Base-by-base conservation (phyloP, 2,888 invertebrate genomes). In the Gymnocheta viridis region DNA sequence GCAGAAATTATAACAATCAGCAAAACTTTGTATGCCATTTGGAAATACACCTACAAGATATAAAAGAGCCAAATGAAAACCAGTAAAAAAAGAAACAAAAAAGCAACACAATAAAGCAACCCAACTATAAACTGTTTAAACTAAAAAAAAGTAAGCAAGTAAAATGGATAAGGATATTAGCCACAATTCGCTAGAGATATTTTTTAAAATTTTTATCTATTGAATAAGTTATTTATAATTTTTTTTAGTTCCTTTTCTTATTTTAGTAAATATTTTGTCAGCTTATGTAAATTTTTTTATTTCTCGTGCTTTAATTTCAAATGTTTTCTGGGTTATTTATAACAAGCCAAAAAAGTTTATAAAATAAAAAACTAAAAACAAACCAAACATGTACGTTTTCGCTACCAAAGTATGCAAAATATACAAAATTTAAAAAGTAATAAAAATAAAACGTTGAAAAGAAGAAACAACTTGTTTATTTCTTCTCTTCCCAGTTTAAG, bases 21-120 rank as follows among this genome's bases (percentile, higher is more conserved):
- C 12, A 44, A 69, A 78, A 82, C 51, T 78, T 81, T 74, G 64
- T 74, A 69, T 74, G 73, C 62, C 78, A 38, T 78, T 78, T 82
- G 67, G 54, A 67, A 82, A 32, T 47, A 69, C 78, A 78, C 60
- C 77, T 67, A 47, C 58, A 73, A 72, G 66, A 56, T 67, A 44
- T 35, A 38, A 19, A 47, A 56, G 12, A 56, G 56, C 44, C 9
- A 49, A 41, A 74, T 51, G 41, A 19, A 29, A 70, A 73, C 4
- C 0, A 47, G n/a, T 32, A 22, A 12, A 17, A 24, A 24, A 1
- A 9, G 9, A 35, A 35, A n/a, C 44, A 44, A 22, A n/a, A n/a
- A n/a, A n/a, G n/a, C n/a, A 27, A 76, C 41, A 24, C 0, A 17
- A 12, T 17, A 19, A 58, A 2, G 5, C 17, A 10, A 58, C 17